Conservation (phyloP, 2,797 vertebrate species). For the Anabas testudineus region DNA sequence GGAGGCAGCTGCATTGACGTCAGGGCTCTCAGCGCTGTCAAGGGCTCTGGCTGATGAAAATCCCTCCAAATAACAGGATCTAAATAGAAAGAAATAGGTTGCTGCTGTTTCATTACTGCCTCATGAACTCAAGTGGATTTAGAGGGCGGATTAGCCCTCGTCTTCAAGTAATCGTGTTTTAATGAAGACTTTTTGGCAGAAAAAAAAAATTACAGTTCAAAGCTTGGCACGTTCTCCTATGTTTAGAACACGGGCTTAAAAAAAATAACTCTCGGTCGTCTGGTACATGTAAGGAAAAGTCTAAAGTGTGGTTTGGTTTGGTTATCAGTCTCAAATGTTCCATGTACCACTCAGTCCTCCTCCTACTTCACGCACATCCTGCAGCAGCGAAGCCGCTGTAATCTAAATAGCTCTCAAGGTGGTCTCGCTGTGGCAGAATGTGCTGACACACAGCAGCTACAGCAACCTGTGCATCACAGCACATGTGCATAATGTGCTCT, state of each 20-base stretch:
- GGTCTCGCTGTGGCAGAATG: constrained; percentile 40
- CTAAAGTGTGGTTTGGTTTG: neutral
- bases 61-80: constrained; percentile 68
- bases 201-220: constrained; percentile 28
- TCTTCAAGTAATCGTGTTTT: constrained; percentile 60
- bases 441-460: constrained; percentile 55
- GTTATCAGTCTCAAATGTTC: constrained; percentile 12
- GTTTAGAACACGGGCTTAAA: constrained; percentile 22
- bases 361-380: constrained; percentile 19
- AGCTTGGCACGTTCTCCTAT: constrained; percentile 19
- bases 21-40: constrained; percentile 67
- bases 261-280: neutral
- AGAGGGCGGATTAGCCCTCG: constrained; percentile 47
- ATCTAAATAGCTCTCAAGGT: constrained; percentile 41
- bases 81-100: constrained; percentile 64
- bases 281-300: neutral
- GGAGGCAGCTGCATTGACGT: constrained; percentile 83
- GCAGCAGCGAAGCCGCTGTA: constrained; percentile 18
- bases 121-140: constrained; percentile 61
- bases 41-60: constrained; percentile 68
- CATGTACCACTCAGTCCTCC: constrained; percentile 8
- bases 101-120: constrained; percentile 64
- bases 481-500: constrained; percentile 29
- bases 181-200: constrained; percentile 60
- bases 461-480: constrained; percentile 35